Conservation (phyloP, 1,140 invertebrate genomes). For the Cyclargus thomasi region DNA sequence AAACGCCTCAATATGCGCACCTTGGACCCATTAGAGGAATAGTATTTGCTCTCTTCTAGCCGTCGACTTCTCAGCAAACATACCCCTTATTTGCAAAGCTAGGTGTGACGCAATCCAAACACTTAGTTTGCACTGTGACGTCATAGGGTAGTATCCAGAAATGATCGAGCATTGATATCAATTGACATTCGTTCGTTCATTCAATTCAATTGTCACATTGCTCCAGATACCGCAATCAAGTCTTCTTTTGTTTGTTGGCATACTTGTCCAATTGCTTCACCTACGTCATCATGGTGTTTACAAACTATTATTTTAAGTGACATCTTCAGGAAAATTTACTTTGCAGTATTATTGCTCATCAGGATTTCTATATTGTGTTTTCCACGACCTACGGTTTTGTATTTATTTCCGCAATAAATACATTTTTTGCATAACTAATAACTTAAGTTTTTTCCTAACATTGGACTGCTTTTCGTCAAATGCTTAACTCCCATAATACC, state of each 20-base stretch:
- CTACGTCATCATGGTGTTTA: not conserved
- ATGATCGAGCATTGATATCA: not conserved
- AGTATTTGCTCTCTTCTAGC: not conserved
- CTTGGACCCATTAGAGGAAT: not conserved
- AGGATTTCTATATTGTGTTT: no score
- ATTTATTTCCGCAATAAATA: not conserved
- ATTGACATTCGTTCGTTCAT: not conserved
- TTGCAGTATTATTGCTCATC: no score
- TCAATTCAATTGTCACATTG: not conserved
- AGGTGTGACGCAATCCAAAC: conserved; percentile 3
- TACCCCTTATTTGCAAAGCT: not conserved
- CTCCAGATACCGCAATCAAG: not conserved
- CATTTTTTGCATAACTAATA: not conserved
- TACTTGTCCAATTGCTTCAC: not conserved
- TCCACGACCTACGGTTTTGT: no score
- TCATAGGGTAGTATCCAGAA: not conserved
- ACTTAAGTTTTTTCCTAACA: not conserved
- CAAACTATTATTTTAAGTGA: no score
- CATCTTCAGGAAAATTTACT: no score
- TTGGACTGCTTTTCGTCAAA: no score
- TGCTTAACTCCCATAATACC: no score
- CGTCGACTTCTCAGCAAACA: not conserved
- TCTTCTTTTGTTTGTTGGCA: not conserved
- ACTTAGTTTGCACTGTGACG: not conserved
- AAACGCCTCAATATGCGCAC: not conserved